phyloP scores from a whole-genome alignment of 2,113 vertebrate genomes.

The Antennarius striatus region DNA sequence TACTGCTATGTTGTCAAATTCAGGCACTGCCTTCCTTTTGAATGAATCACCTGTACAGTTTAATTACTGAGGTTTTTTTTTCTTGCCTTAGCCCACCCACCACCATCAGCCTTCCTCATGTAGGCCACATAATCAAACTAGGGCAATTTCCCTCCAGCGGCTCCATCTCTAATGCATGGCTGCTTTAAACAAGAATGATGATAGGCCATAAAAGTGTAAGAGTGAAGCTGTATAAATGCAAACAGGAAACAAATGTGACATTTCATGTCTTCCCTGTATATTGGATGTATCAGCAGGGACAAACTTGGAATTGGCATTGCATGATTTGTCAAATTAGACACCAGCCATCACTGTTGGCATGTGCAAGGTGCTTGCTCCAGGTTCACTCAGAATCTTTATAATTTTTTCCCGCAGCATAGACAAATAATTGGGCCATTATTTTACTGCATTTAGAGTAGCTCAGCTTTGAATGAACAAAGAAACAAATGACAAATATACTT shows the following conservation, averaged over 20 bases:
- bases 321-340: no score
- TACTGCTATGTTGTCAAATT: slow-evolving; percentile 62
- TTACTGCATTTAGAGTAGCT: no score
- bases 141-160: slow-evolving; percentile 62
- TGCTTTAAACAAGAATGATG: slow-evolving; percentile 72
- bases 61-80: slow-evolving; percentile 77
- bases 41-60: slow-evolving; percentile 79
- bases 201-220: slow-evolving; percentile 60
- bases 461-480: no score
- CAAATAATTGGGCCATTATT: no score
- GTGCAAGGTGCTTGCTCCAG: no score
- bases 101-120: slow-evolving; percentile 60
- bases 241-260: slow-evolving; percentile 44
- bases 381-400: no score
- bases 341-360: no score
- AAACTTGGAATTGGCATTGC: slow-evolving; percentile 6
- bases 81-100: slow-evolving; percentile 58
- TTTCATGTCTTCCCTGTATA: slow-evolving; percentile 23
- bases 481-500: no score
- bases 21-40: slow-evolving; percentile 66
- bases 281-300: slow-evolving; percentile 49
- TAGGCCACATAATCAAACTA: slow-evolving; percentile 72
- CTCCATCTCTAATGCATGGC: slow-evolving; percentile 53
- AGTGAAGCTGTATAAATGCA: slow-evolving; percentile 67
- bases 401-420: no score